A percentile compares a stretch with the other conserved stretches of the same genome.
Evolutionary conservation across 2,888 invertebrate genomes (phyloP).

Genomic region (Sminthurinus aureus): DNA sequence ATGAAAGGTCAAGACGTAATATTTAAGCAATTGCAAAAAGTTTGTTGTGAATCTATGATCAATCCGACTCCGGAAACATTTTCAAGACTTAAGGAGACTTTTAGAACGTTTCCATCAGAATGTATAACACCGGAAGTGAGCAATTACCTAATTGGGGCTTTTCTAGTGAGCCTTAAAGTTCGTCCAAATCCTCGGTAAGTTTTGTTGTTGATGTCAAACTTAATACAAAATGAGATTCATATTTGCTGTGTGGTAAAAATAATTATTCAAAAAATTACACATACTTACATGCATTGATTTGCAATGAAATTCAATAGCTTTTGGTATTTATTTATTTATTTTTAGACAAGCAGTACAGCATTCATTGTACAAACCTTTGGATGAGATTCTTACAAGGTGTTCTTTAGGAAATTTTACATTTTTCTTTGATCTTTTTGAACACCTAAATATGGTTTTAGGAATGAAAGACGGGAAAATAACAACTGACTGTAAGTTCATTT

Average conservation of each 20-base stretch:
- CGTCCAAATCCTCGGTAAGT: conserved; percentile 7
- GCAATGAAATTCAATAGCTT: neutral
- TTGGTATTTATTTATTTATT: no score
- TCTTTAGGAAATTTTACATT: conserved; percentile 41
- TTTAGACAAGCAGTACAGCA: conserved; percentile 39
- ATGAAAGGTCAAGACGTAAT: neutral
- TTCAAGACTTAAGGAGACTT: neutral
- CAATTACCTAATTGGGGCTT: neutral
- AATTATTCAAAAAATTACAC: no score
- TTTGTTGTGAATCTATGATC: conserved; percentile 9
- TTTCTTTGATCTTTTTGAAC: conserved; percentile 51
- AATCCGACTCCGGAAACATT: neutral
- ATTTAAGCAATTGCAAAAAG: neutral
- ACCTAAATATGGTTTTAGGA: conserved; percentile 45
- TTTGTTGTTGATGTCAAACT: neutral
- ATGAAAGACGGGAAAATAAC: conserved; percentile 29
- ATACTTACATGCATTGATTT: no score
- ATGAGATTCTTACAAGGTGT: conserved; percentile 33
- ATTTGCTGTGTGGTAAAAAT: no score
- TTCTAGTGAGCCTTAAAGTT: neutral
- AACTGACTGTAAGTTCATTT: conserved; percentile 11
- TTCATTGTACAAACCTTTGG: conserved; percentile 35
- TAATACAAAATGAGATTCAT: no score
- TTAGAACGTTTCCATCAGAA: neutral
- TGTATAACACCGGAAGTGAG: neutral